Base-by-base conservation (phyloP, 1,140 invertebrate genomes). In the Eupeodes corollae region DNA sequence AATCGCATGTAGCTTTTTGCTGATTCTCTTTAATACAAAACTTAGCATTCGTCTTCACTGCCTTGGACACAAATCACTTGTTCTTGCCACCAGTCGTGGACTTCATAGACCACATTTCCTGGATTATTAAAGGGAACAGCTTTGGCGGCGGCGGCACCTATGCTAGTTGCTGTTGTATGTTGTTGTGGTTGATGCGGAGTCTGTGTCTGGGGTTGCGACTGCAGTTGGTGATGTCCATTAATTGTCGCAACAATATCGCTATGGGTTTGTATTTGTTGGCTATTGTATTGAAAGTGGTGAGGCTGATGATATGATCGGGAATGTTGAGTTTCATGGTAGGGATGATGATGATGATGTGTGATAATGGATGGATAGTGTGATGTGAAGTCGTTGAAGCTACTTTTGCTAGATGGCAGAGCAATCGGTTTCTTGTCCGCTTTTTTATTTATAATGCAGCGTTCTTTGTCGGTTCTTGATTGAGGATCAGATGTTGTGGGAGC, bases 401-500 rank as follows among this genome's bases (percentile, higher is more conserved):
- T 26, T 26, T 26, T 26, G 13, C 39, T 15, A 6, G 45, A n/a
- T 21, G 32, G 26, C 30, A 26, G 18, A 13, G 12, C 10, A 13
- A 26, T 3, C 8, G 21, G 21, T 26, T 26, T 26, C 8, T 26
- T 26, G 21, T 26, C 21, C 33, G 60, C 60, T 53, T 68, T 68
- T 34, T 68, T 68, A 3, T 64, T 47, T 41, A 64, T 63, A 40
- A 59, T 60, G 30, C 55, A 44, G 14, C 64, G 55, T 48, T 68
- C 65, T 63, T 91, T 91, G 43, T 86, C 84, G 10, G 79, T 74
- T 34, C 85, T 71, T 18, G 83, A 76, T 42, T 85, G 81, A 18
- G 86, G 86, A 73, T 92, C 89, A 38, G 88, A 91, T 37, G 91
- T 68, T 0, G 88, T 90, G 18, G 91, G 89, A 13, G 88, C 87